These are phyloP conservation scores for Polypterus bichir DNA, from an alignment of 2,113 vertebrate genomes.

Conservation along the genomic window DNA sequence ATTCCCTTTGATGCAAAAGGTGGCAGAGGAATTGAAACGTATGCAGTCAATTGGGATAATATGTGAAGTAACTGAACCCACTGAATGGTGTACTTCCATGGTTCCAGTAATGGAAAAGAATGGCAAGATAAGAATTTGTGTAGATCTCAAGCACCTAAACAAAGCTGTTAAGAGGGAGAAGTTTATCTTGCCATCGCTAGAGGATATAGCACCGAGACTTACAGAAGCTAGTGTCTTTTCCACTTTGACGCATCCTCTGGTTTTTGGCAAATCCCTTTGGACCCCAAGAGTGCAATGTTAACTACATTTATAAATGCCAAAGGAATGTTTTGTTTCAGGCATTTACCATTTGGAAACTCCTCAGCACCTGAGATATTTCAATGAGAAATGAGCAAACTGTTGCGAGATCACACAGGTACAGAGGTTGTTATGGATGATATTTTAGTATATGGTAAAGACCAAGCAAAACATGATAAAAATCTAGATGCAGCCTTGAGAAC, in stretches of 20 bases:
- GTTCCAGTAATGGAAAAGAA: neutral
- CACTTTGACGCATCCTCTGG: neutral
- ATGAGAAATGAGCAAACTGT: too few species aligned
- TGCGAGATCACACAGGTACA: too few species aligned
- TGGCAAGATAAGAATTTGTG: conserved; percentile 3
- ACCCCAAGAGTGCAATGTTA: neutral
- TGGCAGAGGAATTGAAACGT: neutral
- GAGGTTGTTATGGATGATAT: too few species aligned
- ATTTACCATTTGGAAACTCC: neutral
- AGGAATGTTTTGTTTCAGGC: neutral
- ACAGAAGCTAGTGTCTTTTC: neutral
- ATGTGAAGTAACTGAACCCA: conserved; percentile 4
- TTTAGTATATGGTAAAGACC: too few species aligned
- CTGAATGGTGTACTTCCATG: neutral
- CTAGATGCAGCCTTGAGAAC: too few species aligned
- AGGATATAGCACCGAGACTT: neutral
- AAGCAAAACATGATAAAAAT: too few species aligned
- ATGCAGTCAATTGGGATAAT: conserved; percentile 4
- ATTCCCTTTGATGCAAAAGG: too few species aligned
- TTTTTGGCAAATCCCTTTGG: neutral
- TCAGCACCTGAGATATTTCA: neutral
- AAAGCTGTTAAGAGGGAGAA: neutral
- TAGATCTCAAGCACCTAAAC: conserved; percentile 2
- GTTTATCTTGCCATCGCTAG: neutral
- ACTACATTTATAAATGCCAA: too few species aligned